A percentile compares a stretch with the other conserved stretches of the same genome.
Evolutionary conservation across 2,113 vertebrate genomes (phyloP).

Genomic region (Halcyon malimbica): DNA sequence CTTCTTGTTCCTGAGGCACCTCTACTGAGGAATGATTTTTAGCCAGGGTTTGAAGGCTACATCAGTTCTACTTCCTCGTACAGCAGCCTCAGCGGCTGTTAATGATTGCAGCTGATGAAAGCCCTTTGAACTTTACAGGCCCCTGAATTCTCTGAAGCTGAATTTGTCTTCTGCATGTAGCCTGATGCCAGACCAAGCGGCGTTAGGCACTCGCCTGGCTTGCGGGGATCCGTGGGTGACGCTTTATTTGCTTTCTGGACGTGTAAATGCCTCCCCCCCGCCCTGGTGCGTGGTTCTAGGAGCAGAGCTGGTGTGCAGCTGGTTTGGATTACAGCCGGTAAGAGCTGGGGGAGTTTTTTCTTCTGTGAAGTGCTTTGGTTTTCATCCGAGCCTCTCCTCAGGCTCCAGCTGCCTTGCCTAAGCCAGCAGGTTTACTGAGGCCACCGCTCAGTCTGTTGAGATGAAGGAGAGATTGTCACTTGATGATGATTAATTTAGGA

Average conservation of each 20-base stretch:
- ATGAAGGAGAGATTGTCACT: conserved; percentile 68
- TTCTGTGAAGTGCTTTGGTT: conserved; percentile 43
- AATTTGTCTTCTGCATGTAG: neutral
- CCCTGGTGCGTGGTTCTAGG: neutral
- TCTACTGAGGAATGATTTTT: neutral
- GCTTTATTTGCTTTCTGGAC: neutral
- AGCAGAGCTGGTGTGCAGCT: conserved; percentile 16
- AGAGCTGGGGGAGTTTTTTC: conserved; percentile 47
- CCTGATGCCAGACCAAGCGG: neutral
- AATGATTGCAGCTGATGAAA: neutral
- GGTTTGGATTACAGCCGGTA: conserved; percentile 30
- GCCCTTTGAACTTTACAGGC: conserved; percentile 12
- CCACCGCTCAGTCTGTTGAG: conserved; percentile 49
- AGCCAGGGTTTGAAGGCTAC: neutral
- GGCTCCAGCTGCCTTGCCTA: conserved; percentile 51
- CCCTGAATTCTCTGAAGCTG: neutral
- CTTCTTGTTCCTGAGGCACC: neutral
- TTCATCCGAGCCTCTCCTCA: conserved; percentile 41
- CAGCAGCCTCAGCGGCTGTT: neutral
- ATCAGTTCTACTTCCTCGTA: neutral
- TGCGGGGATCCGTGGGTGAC: neutral
- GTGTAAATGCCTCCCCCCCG: neutral
- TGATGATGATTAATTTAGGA: conserved; percentile 72
- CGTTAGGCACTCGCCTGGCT: neutral
- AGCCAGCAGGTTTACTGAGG: conserved; percentile 53